A percentile compares a stretch with the other conserved stretches of the same genome.
These are phyloP conservation scores for Buceros bicornis DNA, from an alignment of 2,797 vertebrate species.

Conservation along the genomic window DNA sequence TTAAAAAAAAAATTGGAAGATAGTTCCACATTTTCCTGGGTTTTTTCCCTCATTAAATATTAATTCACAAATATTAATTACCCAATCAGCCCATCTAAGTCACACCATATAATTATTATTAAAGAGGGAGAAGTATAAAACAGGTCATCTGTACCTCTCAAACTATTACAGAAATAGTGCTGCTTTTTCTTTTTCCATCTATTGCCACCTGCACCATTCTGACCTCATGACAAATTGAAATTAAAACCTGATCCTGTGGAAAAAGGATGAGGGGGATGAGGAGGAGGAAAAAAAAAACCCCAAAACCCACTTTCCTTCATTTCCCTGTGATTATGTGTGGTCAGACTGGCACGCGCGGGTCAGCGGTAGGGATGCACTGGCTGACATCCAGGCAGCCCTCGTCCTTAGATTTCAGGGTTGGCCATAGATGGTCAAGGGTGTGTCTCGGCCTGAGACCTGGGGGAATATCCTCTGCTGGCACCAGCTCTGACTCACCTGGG, in stretches of 20 bases:
- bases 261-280: neutral
- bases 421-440: neutral
- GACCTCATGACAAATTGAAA: neutral
- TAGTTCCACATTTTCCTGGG: too few relatives aligned
- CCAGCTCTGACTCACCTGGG: neutral
- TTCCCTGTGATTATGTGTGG: fast-evolving
- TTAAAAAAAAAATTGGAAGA: too few relatives aligned
- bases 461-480: neutral
- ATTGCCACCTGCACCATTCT: neutral
- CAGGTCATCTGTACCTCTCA: neutral
- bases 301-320: neutral
- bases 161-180: neutral
- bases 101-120: too few relatives aligned
- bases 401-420: fast-evolving
- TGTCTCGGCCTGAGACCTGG: fast-evolving
- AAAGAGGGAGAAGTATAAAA: neutral
- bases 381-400: neutral
- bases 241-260: neutral
- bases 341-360: fast-evolving
- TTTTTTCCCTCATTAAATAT: too few relatives aligned
- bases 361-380: neutral
- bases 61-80: too few relatives aligned
- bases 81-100: too few relatives aligned
- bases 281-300: too few relatives aligned
- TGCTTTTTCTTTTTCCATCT: neutral